Base-by-base conservation (phyloP, 2,113 vertebrate species). In the Catharus fuscescens region DNA sequence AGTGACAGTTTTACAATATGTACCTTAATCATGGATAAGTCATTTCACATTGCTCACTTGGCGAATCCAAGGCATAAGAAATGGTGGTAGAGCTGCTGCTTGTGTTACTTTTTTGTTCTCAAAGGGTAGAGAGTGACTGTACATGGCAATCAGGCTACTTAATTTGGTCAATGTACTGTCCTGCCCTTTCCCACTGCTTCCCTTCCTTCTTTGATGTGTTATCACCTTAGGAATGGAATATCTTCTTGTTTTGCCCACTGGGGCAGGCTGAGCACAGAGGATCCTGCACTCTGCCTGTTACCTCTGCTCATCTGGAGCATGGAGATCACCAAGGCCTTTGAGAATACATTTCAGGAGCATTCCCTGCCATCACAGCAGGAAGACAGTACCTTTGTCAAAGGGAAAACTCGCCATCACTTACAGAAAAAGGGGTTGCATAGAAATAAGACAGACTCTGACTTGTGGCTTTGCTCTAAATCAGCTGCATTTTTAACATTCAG, bases 401-500 rank as follows among this genome's bases (percentile, higher is more conserved):
- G 32, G 32, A 76, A 66, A 73, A 73, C 54, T 80, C 70, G 53
- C 60, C 52, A 40, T 47, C 28, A 47, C 60, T 76, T 88, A n/a
- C n/a, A 93, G 82, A 60, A 88, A 92, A 88, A 67, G 17, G 36
- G 44, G 12, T 73, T 88, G 65, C 57, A 29, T 48, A 52, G 76
- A 90, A 94, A 66, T 45, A 48, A 92, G 69, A 48, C 65, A 61
- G 70, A 79, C 28, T 92, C 59, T 88, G 86, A 52, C 77, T 86
- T 62, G 65, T 90, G 66, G 87, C 91, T 82, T 82, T 91, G 38
- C 74, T 90, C 72, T 89, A 78, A 97, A 82, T 73, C 52, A 66
- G 59, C 42, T 88, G 42, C 62, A 74, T 78, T 92, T 97, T 95
- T 89, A 92, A 80, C 80, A 92, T 92, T 84, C 85, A 94, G 77